A percentile compares a stretch with the other conserved stretches of the same genome.
These are phyloP conservation scores for Melanotaenia parkinsoni DNA, from an alignment of 2,797 vertebrate species.

Conservation along the genomic window DNA sequence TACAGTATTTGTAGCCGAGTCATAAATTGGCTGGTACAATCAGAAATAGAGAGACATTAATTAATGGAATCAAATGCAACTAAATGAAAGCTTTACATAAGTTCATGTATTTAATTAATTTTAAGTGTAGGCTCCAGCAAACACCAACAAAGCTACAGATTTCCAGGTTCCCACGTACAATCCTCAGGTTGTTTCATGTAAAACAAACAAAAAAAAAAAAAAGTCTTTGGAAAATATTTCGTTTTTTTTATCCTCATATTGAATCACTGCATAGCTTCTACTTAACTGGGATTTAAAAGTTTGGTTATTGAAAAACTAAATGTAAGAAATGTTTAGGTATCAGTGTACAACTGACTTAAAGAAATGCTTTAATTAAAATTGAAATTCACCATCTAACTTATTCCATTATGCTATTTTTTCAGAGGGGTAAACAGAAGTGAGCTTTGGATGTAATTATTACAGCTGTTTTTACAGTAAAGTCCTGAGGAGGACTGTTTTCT, in stretches of 20 bases:
- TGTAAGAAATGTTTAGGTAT: too few relatives aligned
- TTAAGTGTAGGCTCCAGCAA: too few relatives aligned
- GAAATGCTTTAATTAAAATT: too few relatives aligned
- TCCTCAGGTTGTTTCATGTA: too few relatives aligned
- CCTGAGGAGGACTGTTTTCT: background rate
- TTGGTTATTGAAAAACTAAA: too few relatives aligned
- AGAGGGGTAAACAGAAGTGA: background rate
- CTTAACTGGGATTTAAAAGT: background rate
- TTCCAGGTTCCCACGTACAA: background rate
- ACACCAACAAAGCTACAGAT: background rate
- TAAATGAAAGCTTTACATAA: slow-evolving; percentile 1
- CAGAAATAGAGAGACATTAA: slow-evolving; percentile 11
- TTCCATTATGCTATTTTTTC: background rate
- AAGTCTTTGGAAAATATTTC: background rate
- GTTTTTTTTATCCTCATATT: background rate
- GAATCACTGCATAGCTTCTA: background rate
- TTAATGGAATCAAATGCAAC: slow-evolving; percentile 10
- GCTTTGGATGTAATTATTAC: background rate
- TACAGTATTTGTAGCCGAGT: slow-evolving; percentile 3
- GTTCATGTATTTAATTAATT: background rate
- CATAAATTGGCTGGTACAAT: background rate
- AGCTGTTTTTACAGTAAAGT: background rate
- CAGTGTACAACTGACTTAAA: too few relatives aligned
- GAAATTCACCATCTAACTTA: background rate
- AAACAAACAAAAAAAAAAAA: too few relatives aligned